These are phyloP conservation scores for Muscicapa striata DNA, from an alignment of 2,797 vertebrate genomes.

Conservation along the genomic window DNA sequence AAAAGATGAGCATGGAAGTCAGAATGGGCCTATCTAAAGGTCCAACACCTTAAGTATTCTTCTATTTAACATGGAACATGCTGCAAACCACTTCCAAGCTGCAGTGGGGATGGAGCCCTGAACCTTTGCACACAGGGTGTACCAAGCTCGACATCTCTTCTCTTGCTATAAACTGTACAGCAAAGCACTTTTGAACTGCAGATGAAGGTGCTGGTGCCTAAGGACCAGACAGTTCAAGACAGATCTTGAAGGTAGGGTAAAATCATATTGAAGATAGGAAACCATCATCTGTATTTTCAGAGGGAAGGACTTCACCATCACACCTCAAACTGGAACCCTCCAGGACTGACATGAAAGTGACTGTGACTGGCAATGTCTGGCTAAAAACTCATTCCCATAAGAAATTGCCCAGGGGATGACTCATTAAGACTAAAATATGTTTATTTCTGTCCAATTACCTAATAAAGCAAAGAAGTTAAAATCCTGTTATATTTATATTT, in stretches of 20 bases:
- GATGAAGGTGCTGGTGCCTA: neutral
- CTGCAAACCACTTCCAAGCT: neutral
- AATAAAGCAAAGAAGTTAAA: neutral
- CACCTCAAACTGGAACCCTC: neutral
- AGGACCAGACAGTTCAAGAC: neutral
- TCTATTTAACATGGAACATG: neutral
- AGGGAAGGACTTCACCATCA: neutral
- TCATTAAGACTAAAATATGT: neutral
- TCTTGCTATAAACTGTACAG: neutral
- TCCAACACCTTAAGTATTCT: neutral
- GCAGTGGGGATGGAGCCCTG: neutral
- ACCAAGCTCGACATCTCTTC: neutral
- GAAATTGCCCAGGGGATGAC: neutral
- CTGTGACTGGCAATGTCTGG: neutral
- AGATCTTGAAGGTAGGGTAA: neutral
- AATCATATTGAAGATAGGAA: neutral
- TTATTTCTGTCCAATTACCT: neutral
- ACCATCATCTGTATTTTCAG: neutral
- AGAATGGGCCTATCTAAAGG: neutral
- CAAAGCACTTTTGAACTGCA: neutral
- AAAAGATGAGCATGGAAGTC: neutral
- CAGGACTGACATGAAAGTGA: neutral
- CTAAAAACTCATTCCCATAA: neutral
- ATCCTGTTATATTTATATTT: neutral
- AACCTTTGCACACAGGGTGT: neutral